Evolutionary conservation across 1,140 invertebrate species (phyloP).

Genomic region (Neodiprion lecontei): DNA sequence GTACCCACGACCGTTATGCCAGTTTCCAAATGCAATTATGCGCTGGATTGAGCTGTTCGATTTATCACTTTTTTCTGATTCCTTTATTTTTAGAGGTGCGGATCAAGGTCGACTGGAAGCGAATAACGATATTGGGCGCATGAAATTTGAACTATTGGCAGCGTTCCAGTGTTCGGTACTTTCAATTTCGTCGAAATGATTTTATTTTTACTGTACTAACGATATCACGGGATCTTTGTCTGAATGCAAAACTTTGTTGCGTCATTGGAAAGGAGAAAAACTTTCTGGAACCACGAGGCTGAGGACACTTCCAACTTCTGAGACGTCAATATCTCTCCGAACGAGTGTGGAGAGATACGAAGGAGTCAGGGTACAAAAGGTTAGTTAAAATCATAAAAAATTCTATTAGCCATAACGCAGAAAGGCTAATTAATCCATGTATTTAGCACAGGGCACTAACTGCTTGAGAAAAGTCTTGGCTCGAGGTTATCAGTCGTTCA

Average conservation of each 20-base stretch:
- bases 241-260: too few relatives aligned
- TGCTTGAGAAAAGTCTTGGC: not conserved
- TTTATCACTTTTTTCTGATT: too few relatives aligned
- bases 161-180: not conserved
- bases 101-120: too few relatives aligned
- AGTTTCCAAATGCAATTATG: too few relatives aligned
- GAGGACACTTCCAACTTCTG: not conserved
- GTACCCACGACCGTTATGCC: too few relatives aligned
- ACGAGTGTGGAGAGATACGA: not conserved
- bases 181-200: not conserved
- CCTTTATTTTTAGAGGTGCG: too few relatives aligned
- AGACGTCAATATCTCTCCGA: not conserved
- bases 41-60: too few relatives aligned
- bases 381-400: not conserved
- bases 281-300: too few relatives aligned
- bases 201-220: not conserved
- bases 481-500: not conserved
- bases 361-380: not conserved
- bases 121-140: not conserved
- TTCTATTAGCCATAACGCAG: not conserved
- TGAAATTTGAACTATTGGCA: not conserved
- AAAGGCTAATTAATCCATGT: not conserved
- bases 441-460: not conserved
- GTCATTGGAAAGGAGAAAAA: too few relatives aligned
- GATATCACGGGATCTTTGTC: not conserved